Base-by-base conservation (phyloP, 2,797 vertebrate species). In the Pachyuromys duprasi region DNA sequence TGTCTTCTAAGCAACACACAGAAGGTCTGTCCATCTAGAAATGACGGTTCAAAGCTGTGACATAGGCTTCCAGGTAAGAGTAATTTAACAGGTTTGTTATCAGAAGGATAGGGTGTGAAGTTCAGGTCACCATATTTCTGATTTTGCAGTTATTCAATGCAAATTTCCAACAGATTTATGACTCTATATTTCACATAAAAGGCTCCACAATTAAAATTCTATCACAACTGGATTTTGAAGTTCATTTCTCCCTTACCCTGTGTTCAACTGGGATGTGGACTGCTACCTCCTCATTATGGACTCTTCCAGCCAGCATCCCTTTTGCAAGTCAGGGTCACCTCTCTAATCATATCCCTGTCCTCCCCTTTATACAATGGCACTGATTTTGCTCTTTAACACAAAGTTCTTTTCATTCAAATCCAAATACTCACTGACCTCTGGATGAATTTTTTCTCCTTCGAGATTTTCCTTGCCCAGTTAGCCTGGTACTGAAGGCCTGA, bases 1-100 rank as follows among this genome's bases (percentile, higher is more conserved):
- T 70, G 49, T 87, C 63, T 42, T 92, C 88, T 92, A 78, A 93
- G 87, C 90, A 90, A 93, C 7, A 90, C 7, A 90, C 24, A 67
- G 49, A 55, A 97, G 45, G 65, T 31, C 65, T 89, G 36, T 36
- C n/a, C 33, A 57, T 39, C 22, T 39, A 57, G 36, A 60, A 90
- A 87, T 39, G 93, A 60, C n/a, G 81, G 63, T 49, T 49, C 6
- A 69, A 67, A 93, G 57, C 28, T 72, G 78, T 88, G 69, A 91
- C 39, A 53, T 0, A 70, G 81, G 74, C 39, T 49, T 31, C 69
- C 22, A 60, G 63, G 62, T 60, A 45, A 76, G 9, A 86, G 20
- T 24, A 39, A 80, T n/a, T 80, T 14, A 62, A 72, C 26, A 72
- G 49, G 60, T 8, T 2, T 15, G 0, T 18, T 36, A 76, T 42